A percentile compares a stretch with the other conserved stretches of the same genome.
These are phyloP conservation scores for Alviniconcha strummeri DNA, from an alignment of 2,888 invertebrate species.

Conservation along the genomic window DNA sequence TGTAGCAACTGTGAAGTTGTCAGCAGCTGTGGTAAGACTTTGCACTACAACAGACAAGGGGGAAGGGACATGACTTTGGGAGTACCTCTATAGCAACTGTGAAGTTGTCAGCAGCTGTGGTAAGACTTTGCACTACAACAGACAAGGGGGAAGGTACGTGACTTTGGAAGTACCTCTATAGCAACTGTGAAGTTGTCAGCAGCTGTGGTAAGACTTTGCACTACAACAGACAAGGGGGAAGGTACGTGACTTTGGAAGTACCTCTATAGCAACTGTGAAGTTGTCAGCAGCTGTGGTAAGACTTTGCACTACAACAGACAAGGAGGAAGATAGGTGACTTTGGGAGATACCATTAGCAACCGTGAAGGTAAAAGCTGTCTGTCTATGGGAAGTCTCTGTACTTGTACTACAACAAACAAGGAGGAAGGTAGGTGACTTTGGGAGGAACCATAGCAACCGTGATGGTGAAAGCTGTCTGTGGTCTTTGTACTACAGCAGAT, in stretches of 20 bases:
- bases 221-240: constrained; percentile 76
- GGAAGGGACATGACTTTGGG: constrained; percentile 73
- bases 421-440: constrained; percentile 71
- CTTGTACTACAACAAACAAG: constrained; percentile 75
- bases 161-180: too few relatives aligned
- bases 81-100: too few relatives aligned
- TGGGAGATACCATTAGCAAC: too few relatives aligned
- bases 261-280: constrained; percentile 41
- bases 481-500: constrained; percentile 74
- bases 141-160: constrained; percentile 74
- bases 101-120: constrained; percentile 66
- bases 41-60: constrained; percentile 75
- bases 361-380: constrained; percentile 52
- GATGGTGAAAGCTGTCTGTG: constrained; percentile 64
- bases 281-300: constrained; percentile 64
- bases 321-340: constrained; percentile 73
- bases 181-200: constrained; percentile 60
- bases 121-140: constrained; percentile 73
- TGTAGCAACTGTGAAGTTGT: too few relatives aligned
- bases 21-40: constrained; percentile 60
- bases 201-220: constrained; percentile 68
- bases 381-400: constrained; percentile 56
- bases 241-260: constrained; percentile 68
- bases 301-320: constrained; percentile 74
- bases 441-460: too few relatives aligned